These are phyloP conservation scores for Drosophila ohnishii DNA, from an alignment of 1,140 invertebrate genomes.

Conservation along the genomic window DNA sequence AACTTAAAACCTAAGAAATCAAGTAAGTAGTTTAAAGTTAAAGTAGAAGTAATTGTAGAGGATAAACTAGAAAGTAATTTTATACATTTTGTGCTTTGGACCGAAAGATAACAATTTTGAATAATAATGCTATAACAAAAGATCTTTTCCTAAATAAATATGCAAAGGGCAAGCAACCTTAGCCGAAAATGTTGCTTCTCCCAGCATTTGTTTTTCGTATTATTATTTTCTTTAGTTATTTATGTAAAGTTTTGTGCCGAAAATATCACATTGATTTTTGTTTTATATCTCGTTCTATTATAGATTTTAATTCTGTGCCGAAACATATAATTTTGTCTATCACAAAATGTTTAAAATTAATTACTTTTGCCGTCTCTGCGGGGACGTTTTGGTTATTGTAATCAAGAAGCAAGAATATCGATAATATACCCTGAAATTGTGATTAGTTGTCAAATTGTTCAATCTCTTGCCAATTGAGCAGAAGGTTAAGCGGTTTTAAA, in stretches of 20 bases:
- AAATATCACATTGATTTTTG: slow-evolving; percentile 81
- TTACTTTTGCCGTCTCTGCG: slow-evolving; percentile 57
- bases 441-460: slow-evolving; percentile 2
- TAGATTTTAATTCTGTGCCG: slow-evolving; percentile 53
- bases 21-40: slow-evolving; percentile 34
- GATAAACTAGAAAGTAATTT: slow-evolving; percentile 69
- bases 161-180: slow-evolving; percentile 29
- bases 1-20: slow-evolving; percentile 57
- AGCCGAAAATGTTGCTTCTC: slow-evolving; percentile 44
- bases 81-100: slow-evolving; percentile 81
- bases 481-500: slow-evolving; percentile 34
- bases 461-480: slow-evolving; percentile 40
- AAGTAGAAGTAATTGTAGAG: slow-evolving; percentile 50
- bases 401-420: slow-evolving; percentile 31
- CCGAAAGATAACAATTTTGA: slow-evolving; percentile 82
- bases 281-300: slow-evolving; percentile 45
- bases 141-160: slow-evolving; percentile 53
- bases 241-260: slow-evolving; percentile 79
- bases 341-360: slow-evolving; percentile 83
- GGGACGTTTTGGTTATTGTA: slow-evolving; percentile 47
- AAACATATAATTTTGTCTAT: slow-evolving; percentile 78
- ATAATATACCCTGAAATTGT: slow-evolving; percentile 25
- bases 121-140: slow-evolving; percentile 59
- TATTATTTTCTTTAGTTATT: slow-evolving; percentile 37
- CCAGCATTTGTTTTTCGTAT: slow-evolving; percentile 21